Evolutionary conservation across 2,113 vertebrate species (phyloP).

Genomic region (Mastomys coucha): DNA sequence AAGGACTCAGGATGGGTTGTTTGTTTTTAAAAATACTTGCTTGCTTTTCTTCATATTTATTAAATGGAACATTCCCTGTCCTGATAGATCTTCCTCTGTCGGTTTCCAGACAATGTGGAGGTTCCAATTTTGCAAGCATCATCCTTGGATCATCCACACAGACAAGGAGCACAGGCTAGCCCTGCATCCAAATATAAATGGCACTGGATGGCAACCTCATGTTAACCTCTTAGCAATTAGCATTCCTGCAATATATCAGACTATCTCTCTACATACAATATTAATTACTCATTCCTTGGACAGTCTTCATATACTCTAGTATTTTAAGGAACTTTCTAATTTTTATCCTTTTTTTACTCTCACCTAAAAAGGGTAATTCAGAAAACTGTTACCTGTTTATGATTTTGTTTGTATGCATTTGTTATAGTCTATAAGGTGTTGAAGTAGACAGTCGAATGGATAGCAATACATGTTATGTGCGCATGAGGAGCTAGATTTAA

Average conservation of each 20-base stretch:
- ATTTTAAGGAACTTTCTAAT: conserved; percentile 29
- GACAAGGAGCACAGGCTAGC: background rate
- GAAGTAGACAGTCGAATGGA: background rate
- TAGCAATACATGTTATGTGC: background rate
- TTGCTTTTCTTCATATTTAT: conserved; percentile 45
- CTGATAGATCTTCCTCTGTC: background rate
- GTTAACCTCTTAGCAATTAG: conserved; percentile 22
- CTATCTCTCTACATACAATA: conserved; percentile 48
- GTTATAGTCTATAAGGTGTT: conserved; percentile 28
- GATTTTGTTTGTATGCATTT: conserved; percentile 19
- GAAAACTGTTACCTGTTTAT: conserved; percentile 27
- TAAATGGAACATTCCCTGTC: background rate
- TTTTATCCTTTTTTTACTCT: background rate
- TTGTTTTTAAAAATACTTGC: conserved; percentile 16
- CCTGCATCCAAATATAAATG: conserved; percentile 34
- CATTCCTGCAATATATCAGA: background rate
- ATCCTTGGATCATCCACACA: background rate
- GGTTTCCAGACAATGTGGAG: conserved; percentile 7
- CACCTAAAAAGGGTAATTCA: conserved; percentile 6
- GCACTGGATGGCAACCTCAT: background rate
- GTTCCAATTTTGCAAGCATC: background rate
- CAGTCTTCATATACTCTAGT: background rate
- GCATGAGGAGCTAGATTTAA: background rate
- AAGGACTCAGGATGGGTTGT: background rate
- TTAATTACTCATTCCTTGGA: background rate